Percentiles rank a stretch among this genome's conserved stretches.
Evolutionary conservation across 2,113 vertebrate genomes (phyloP).

Genomic region (Oriolus oriolus): DNA sequence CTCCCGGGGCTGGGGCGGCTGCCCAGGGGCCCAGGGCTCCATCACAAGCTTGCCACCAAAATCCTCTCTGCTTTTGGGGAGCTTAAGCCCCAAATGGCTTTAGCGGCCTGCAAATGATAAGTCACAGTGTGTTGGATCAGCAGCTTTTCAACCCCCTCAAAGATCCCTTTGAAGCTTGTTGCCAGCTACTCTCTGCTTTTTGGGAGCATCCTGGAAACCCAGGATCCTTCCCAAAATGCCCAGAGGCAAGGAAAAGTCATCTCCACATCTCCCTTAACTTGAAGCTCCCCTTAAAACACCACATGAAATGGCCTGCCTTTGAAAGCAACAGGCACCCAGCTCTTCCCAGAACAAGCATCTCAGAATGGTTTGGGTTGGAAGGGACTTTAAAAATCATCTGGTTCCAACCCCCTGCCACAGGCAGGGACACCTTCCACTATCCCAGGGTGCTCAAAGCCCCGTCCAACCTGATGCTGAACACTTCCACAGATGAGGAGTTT

Average conservation of each 20-base stretch:
- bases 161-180: neutral
- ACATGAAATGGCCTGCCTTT: neutral
- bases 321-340: neutral
- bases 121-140: neutral
- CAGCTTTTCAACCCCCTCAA: neutral
- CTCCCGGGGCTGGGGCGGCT: neutral
- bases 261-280: neutral
- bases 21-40: conserved; percentile 56
- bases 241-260: neutral
- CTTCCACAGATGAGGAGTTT: neutral
- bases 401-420: neutral
- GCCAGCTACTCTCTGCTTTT: neutral
- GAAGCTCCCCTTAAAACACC: neutral
- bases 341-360: neutral
- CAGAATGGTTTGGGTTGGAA: neutral
- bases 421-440: neutral
- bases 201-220: neutral
- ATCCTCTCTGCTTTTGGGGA: neutral
- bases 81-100: neutral
- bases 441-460: neutral
- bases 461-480: neutral
- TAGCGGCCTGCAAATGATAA: conserved; percentile 14
- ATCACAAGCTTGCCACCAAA: conserved; percentile 4
- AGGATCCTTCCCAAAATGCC: neutral
- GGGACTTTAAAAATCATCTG: neutral